These are phyloP conservation scores for Datnioides undecimradiatus DNA, from an alignment of 2,113 vertebrate genomes.

Conservation along the genomic window DNA sequence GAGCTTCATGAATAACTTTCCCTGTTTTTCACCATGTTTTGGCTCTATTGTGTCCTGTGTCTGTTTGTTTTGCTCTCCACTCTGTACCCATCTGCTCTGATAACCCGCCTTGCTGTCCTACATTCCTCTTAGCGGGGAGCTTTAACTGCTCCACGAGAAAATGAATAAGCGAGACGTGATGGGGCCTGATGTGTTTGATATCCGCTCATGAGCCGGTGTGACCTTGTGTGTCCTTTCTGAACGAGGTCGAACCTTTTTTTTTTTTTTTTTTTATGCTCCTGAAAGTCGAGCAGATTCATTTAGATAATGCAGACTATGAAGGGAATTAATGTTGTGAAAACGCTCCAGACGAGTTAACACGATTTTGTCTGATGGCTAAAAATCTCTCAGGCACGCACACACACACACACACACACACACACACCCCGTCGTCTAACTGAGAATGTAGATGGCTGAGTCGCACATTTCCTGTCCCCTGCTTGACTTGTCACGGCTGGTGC, in stretches of 20 bases:
- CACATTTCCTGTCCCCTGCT: slow-evolving; percentile 35
- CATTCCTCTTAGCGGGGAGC: slow-evolving; percentile 61
- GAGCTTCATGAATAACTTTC: neutral
- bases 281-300: slow-evolving; percentile 23
- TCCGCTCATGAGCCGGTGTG: neutral
- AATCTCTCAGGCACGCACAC: neutral
- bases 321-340: neutral
- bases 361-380: neutral
- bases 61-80: slow-evolving; percentile 36
- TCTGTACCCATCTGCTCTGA: slow-evolving; percentile 28
- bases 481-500: slow-evolving; percentile 25
- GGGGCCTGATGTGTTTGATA: slow-evolving; percentile 31
- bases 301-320: slow-evolving; percentile 6
- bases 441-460: neutral
- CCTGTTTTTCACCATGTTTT: neutral
- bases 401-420: too few relatives aligned
- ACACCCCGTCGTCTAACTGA: neutral
- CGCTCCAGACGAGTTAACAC: neutral
- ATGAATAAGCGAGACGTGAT: slow-evolving; percentile 74
- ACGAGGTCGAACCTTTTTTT: slow-evolving; percentile 2
- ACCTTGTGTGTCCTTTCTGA: slow-evolving; percentile 37
- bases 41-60: slow-evolving; percentile 7
- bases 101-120: slow-evolving; percentile 37
- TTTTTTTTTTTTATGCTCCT: neutral
- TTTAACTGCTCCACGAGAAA: slow-evolving; percentile 46